A percentile compares a stretch with the other conserved stretches of the same genome.
Conservation (phyloP, 2,888 invertebrate genomes). For the Thyatira batis region DNA sequence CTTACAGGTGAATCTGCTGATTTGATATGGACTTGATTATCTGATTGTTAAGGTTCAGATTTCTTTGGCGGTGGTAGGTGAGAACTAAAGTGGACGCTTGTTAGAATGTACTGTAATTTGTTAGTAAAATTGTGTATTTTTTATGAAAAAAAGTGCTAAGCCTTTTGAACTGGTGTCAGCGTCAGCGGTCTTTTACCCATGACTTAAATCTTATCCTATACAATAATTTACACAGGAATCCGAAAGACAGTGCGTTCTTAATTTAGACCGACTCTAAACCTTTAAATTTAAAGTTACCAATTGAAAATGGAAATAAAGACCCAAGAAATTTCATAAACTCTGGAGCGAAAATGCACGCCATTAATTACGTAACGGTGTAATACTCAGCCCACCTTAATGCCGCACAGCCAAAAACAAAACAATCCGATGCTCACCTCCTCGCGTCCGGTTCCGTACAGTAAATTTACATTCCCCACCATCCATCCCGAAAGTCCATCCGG, state of each 20-base stretch:
- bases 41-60: neutral
- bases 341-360: too few species aligned
- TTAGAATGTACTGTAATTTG: neutral
- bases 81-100: neutral
- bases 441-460: conserved; percentile 79
- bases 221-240: too few species aligned
- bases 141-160: too few species aligned
- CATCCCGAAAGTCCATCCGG: conserved; percentile 80
- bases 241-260: too few species aligned
- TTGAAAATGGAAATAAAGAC: too few species aligned
- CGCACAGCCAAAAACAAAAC: conserved; percentile 76
- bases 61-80: neutral
- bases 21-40: neutral
- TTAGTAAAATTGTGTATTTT: too few species aligned
- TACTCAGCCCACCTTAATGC: conserved; percentile 55
- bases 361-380: conserved; percentile 45
- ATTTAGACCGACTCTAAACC: too few species aligned
- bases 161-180: too few species aligned
- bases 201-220: too few species aligned
- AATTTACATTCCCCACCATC: conserved; percentile 81
- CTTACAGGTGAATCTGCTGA: neutral
- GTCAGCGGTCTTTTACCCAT: too few species aligned
- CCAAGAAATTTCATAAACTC: too few species aligned
- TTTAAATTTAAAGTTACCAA: too few species aligned
- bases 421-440: conserved; percentile 78